A percentile compares a stretch with the other conserved stretches of the same genome.
These are phyloP conservation scores for Latrodectus elegans DNA, from an alignment of 2,888 invertebrate species.

Conservation along the genomic window DNA sequence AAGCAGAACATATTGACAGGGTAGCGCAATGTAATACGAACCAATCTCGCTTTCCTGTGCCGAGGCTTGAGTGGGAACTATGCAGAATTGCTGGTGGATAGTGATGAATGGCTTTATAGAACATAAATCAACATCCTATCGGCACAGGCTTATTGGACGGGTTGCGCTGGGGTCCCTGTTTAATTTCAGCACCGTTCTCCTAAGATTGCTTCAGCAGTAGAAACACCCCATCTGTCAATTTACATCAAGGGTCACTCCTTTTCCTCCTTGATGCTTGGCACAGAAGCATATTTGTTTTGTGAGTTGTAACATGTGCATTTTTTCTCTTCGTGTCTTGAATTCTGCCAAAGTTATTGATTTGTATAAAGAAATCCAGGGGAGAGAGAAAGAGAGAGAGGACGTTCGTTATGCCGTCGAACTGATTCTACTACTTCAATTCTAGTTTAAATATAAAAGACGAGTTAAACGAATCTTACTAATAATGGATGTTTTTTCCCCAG, in stretches of 20 bases:
- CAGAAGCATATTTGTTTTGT: conserved; percentile 19
- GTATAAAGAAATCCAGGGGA: not conserved
- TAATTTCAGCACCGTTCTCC: conserved; percentile 29
- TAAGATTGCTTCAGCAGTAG: conserved; percentile 24
- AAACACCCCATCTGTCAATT: conserved; percentile 45
- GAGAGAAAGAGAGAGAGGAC: not conserved
- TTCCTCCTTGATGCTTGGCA: conserved; percentile 13
- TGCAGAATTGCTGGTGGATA: conserved; percentile 31
- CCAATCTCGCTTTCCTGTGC: not conserved
- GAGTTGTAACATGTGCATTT: conserved; percentile 9
- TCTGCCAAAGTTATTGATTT: not conserved
- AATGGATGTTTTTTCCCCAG: no score
- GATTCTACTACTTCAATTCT: no score
- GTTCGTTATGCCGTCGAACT: no score
- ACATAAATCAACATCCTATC: conserved; percentile 51
- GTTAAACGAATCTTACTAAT: no score
- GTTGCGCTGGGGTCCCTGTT: conserved; percentile 18
- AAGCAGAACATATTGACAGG: not conserved
- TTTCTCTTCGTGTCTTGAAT: not conserved
- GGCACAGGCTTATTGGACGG: conserved; percentile 37
- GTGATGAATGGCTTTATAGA: conserved; percentile 30
- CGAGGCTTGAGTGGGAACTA: conserved; percentile 14
- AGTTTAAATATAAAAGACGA: no score
- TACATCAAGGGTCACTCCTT: conserved; percentile 4
- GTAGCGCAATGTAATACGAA: not conserved